These are phyloP conservation scores for Lateolabrax maculatus DNA, from an alignment of 2,797 vertebrate genomes.

Conservation along the genomic window DNA sequence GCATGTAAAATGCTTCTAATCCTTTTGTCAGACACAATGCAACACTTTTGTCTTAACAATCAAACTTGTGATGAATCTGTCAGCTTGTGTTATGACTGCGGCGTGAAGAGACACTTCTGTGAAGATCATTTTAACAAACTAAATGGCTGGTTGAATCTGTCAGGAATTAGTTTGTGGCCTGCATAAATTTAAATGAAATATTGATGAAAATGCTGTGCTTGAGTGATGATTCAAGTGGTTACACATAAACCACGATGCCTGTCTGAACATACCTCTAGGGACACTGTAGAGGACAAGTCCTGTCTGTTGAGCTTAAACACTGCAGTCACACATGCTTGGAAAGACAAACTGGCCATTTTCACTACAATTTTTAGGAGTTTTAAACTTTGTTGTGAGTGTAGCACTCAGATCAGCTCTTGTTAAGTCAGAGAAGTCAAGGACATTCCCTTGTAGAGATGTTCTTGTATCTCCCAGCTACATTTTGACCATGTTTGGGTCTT, in stretches of 20 bases:
- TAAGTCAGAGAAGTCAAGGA: conserved; percentile 36
- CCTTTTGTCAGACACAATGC: conserved; percentile 73
- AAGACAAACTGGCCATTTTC: neutral
- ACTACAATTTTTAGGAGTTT: conserved; percentile 1
- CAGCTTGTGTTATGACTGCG: conserved; percentile 38
- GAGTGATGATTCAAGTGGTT: conserved; percentile 34
- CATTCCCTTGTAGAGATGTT: conserved; percentile 5
- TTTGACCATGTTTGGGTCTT: conserved; percentile 31
- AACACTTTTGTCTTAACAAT: conserved; percentile 65
- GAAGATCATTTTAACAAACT: conserved; percentile 42
- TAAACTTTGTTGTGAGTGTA: neutral
- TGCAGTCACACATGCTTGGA: neutral
- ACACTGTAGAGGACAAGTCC: neutral
- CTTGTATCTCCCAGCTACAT: neutral
- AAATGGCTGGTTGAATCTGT: conserved; percentile 37
- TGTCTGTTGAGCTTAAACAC: conserved; percentile 1
- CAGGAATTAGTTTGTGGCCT: conserved; percentile 15
- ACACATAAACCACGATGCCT: neutral
- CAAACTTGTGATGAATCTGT: conserved; percentile 58
- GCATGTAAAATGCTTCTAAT: conserved; percentile 72
- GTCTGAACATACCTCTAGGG: conserved; percentile 11
- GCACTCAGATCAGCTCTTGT: neutral
- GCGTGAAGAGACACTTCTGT: conserved; percentile 39
- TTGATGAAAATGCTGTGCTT: conserved; percentile 18
- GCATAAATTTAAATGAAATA: conserved; percentile 39